Base-by-base conservation (phyloP, 2,888 invertebrate species). In the Ormyrus labotus region DNA sequence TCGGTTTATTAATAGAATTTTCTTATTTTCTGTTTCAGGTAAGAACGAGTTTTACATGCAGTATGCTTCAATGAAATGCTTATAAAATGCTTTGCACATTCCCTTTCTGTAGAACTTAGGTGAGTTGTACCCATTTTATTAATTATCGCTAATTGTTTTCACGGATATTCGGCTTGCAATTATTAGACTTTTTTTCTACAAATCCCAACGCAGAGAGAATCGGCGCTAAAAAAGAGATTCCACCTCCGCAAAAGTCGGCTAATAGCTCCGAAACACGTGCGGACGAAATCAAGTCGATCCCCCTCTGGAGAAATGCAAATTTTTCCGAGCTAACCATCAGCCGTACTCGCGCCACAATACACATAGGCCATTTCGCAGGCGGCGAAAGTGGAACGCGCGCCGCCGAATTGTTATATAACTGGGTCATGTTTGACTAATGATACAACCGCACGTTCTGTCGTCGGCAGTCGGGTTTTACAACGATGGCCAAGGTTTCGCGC, bases 11-110 rank as follows among this genome's bases (percentile, higher is more conserved):
- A 70, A 70, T 64, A 57, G 57, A 58, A 61, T 45, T 50, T 11
- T 61, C 48, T 55, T 71, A 11, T 68, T 69, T 55, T 78, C 5
- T 81, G 73, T 81, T 77, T 60, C 70, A 81, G 77, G 81, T 81
- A 78, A 81, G 78, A 51, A 81, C 70, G 69, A 73, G 55, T 78
- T 76, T 72, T 63, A 11, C 74, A 65, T 65, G 34, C 34, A 34
- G 34, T 69, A 60, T 67, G 45, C 64, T n/a, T 64, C 68, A 47
- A n/a, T 45, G 58, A 57, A 73, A 74, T 74, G 64, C 68, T 51
- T 58, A 11, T 47, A 45, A 64, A 51, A 57, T 74, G 48, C 65
- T 61, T 47, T 70, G 67, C 53, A 19, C 65, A 34, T 34, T 34
- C 34, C 34, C 34, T 75, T 69, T 53, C 50, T 10, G 6, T 55